A percentile compares a stretch with the other conserved stretches of the same genome.
Evolutionary conservation across 2,888 invertebrate species (phyloP).

Genomic region (Cryptosula pallasiana): DNA sequence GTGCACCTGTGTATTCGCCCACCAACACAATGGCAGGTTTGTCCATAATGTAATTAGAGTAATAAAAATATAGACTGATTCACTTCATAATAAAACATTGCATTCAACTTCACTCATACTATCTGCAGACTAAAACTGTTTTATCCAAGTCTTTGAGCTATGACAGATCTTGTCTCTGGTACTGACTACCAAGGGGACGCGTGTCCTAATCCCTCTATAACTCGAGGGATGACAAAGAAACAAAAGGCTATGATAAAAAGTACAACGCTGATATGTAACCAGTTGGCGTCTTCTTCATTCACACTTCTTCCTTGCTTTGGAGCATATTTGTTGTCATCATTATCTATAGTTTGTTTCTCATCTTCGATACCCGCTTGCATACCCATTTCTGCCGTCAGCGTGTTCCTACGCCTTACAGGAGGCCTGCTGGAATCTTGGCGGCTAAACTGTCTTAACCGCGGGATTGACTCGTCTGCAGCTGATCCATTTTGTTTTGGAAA

Average conservation of each 20-base stretch:
- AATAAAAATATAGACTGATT: no score
- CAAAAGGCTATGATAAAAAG: neutral
- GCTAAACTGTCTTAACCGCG: neutral
- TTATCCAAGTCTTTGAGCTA: no score
- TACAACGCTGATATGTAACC: neutral
- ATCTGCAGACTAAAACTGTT: no score
- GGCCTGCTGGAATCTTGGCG: slow-evolving; percentile 6
- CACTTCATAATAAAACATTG: no score
- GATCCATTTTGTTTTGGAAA: neutral
- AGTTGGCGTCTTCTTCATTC: slow-evolving; percentile 9
- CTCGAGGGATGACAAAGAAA: neutral
- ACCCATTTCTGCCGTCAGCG: neutral
- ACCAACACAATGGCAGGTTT: no score
- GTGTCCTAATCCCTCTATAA: neutral
- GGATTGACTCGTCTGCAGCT: neutral
- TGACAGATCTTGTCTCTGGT: no score
- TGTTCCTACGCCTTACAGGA: neutral
- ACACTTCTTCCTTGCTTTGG: neutral
- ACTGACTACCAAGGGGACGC: neutral
- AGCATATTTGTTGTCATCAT: neutral
- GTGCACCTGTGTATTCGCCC: no score
- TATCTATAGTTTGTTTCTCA: neutral
- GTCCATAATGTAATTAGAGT: no score
- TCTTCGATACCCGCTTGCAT: neutral
- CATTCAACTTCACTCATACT: no score